Base-by-base conservation (phyloP, 2,888 invertebrate species). In the Aspidiotus destructor region DNA sequence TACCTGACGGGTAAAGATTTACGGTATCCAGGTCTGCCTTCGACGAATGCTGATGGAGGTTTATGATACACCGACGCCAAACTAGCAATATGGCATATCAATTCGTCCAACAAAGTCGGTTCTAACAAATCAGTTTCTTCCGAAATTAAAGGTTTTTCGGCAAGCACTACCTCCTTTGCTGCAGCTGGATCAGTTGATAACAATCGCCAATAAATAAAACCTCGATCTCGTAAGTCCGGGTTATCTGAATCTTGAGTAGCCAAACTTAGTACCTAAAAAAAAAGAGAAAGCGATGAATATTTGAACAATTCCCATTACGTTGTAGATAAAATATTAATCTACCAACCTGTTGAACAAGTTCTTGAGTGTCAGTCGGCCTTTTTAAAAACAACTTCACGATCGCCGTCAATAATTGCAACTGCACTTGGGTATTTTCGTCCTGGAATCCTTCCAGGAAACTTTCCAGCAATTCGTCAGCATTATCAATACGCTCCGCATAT, bases 131-230 rank as follows among this genome's bases (percentile, higher is more conserved):
- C 99, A 0, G 98, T 99, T 81, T 99, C 99, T 78, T 99, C 99
- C 0, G 96, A 96, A 77, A 99, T 99, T 68, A 99, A 83, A 0
- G 99, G 99, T 76, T 99, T 99, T 78, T 99, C 99, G 0, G 99
- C 98, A 60, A 99, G 80, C 1, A 99, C 98, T 48, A 99, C 98
- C 78, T 99, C 97, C 77, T 99, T 99, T 28, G 99, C 99, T 0
- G 99, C 99, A 7, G 95, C 97, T 0, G 99, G 99, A 81, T 99
- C 99, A 0, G 99, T 99, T 52, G 97, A 98, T 44, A 99, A 81
- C 67, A 99, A 83, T 60, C 99, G 86, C 99, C 99, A 99, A 80
- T 99, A 99, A 76, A 99, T 99, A 79, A 98, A 99, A 60, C 99
- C 99, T 72, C 99, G 88, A 78, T 99, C 99, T 70, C 99, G 83